Evolutionary conservation across 1,140 invertebrate species (phyloP).

Genomic region (Pseudomyrmex concolor): DNA sequence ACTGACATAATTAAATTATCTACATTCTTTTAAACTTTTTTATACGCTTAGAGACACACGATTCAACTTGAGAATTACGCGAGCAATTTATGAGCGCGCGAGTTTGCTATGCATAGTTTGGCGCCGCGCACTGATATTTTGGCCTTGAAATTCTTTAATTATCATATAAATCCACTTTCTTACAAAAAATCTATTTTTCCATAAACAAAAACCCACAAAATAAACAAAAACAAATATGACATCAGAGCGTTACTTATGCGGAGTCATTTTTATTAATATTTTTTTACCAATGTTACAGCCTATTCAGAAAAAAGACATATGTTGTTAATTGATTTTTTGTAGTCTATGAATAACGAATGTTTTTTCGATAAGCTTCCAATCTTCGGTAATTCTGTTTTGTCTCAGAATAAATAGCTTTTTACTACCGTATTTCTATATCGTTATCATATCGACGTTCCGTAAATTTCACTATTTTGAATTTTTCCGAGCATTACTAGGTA

Average conservation of each 20-base stretch:
- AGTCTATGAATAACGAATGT: conserved; percentile 3
- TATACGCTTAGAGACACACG: background rate
- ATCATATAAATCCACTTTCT: background rate
- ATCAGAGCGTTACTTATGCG: background rate
- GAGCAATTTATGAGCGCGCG: background rate
- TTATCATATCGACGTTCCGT: background rate
- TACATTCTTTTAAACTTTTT: background rate
- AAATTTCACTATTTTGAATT: conserved; percentile 26
- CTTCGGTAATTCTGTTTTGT: conserved; percentile 22
- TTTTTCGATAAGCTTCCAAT: conserved; percentile 38
- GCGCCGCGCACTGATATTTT: background rate
- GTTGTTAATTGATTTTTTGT: background rate
- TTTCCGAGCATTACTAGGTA: background rate
- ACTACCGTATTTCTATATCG: background rate
- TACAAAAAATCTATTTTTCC: background rate
- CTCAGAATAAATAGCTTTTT: conserved; percentile 6
- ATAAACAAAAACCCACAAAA: too few relatives aligned
- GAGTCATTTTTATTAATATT: too few relatives aligned
- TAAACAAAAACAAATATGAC: background rate
- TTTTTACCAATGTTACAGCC: background rate
- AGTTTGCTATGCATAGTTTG: background rate
- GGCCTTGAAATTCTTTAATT: conserved; percentile 3
- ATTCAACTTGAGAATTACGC: conserved; percentile 30
- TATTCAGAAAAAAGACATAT: background rate
- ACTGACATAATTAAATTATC: background rate